Conservation (phyloP, 1,140 invertebrate genomes). For the Samia ricini region DNA sequence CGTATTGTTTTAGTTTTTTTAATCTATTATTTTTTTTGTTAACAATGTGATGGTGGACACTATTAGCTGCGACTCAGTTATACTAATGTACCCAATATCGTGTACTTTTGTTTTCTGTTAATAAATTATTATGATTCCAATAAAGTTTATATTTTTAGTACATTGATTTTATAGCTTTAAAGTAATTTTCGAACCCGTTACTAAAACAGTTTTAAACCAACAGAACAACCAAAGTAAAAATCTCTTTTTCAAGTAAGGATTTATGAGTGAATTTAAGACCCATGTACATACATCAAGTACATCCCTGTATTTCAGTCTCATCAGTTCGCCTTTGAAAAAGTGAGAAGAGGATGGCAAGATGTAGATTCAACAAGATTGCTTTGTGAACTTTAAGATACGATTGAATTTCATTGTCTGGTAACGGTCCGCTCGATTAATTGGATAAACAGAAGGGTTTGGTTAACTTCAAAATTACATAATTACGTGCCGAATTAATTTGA, state of each 20-base stretch:
- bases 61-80: no score
- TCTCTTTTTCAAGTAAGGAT: no score
- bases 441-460: constrained; percentile 33
- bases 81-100: no score
- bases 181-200: no score
- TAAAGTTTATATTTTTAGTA: no score
- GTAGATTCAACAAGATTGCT: constrained; percentile 30
- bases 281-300: neutral
- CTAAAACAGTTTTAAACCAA: no score
- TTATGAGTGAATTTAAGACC: neutral
- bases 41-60: no score
- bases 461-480: constrained; percentile 21
- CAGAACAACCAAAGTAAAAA: neutral
- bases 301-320: constrained; percentile 7
- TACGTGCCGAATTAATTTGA: neutral
- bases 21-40: no score
- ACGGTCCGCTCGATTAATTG: constrained; percentile 31
- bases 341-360: constrained; percentile 15
- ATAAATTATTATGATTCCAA: no score
- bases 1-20: no score
- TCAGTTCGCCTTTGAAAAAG: constrained; percentile 10
- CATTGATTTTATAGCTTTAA: no score
- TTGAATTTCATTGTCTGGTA: constrained; percentile 33
- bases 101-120: no score
- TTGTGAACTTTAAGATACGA: constrained; percentile 30